Evolutionary conservation across 2,888 invertebrate species (phyloP).

Genomic region (Noctua janthe): DNA sequence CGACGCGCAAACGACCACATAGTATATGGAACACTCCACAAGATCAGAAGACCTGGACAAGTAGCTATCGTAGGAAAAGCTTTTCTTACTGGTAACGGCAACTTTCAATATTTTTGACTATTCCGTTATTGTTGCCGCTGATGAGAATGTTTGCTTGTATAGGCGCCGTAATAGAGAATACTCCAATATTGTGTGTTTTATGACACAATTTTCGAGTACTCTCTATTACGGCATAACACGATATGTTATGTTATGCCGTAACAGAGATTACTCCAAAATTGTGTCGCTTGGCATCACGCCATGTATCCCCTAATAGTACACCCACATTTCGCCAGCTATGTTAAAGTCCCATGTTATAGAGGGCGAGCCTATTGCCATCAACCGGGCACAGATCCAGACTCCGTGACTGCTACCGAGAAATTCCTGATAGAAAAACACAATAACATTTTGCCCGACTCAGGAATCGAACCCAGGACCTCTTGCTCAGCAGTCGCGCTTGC

Average conservation of each 20-base stretch:
- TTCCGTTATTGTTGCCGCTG: background rate
- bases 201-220: too few species aligned
- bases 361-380: background rate
- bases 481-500: background rate
- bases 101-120: background rate
- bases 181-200: background rate
- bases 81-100: background rate
- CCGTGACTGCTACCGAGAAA: background rate
- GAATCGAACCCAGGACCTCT: background rate
- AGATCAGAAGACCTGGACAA: too few species aligned
- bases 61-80: background rate
- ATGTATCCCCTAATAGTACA: too few species aligned
- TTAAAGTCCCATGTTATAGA: background rate
- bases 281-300: too few species aligned
- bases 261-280: too few species aligned
- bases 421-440: background rate
- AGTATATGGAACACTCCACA: too few species aligned
- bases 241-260: too few species aligned
- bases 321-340: background rate
- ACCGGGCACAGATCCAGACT: background rate
- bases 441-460: background rate
- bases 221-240: background rate
- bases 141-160: background rate
- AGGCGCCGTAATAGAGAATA: background rate
- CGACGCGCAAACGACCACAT: background rate